Percentiles rank a stretch among this genome's conserved stretches.
These are phyloP conservation scores for Eristalinus sepulchralis DNA, from an alignment of 2,888 invertebrate genomes.

Conservation along the genomic window DNA sequence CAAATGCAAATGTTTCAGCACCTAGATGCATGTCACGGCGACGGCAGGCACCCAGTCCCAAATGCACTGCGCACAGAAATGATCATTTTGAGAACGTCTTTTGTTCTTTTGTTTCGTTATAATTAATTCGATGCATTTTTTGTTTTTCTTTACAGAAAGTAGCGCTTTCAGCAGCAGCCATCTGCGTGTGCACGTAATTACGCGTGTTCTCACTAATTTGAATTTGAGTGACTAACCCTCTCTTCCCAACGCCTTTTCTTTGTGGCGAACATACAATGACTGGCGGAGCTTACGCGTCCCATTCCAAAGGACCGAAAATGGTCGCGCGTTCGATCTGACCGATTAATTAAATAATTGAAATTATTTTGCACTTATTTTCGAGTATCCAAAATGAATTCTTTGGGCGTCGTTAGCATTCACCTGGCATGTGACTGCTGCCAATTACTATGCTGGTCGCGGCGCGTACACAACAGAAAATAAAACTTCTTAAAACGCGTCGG, in stretches of 20 bases:
- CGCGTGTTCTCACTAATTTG: constrained; percentile 46
- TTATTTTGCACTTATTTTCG: constrained; percentile 50
- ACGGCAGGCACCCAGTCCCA: background rate
- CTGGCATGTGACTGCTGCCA: constrained; percentile 11
- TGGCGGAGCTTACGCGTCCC: background rate
- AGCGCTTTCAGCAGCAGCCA: background rate
- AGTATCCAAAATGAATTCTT: constrained; percentile 49
- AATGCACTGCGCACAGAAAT: background rate
- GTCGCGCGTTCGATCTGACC: constrained; percentile 63
- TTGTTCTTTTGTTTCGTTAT: constrained; percentile 7
- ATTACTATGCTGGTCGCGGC: constrained; percentile 43
- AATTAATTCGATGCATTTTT: background rate
- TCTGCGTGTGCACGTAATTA: constrained; percentile 16
- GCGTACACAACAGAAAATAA: background rate
- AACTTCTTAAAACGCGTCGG: constrained; percentile 23
- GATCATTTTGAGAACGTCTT: constrained; percentile 9
- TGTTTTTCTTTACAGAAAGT: background rate
- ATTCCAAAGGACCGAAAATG: constrained; percentile 61
- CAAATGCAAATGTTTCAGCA: constrained; percentile 18
- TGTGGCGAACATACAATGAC: constrained; percentile 25
- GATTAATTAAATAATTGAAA: constrained; percentile 66
- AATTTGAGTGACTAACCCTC: constrained; percentile 23
- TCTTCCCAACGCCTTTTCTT: background rate
- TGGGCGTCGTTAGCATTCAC: constrained; percentile 52
- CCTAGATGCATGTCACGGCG: constrained; percentile 44